Conservation (phyloP, 2,888 invertebrate species). For the Protula sp. region DNA sequence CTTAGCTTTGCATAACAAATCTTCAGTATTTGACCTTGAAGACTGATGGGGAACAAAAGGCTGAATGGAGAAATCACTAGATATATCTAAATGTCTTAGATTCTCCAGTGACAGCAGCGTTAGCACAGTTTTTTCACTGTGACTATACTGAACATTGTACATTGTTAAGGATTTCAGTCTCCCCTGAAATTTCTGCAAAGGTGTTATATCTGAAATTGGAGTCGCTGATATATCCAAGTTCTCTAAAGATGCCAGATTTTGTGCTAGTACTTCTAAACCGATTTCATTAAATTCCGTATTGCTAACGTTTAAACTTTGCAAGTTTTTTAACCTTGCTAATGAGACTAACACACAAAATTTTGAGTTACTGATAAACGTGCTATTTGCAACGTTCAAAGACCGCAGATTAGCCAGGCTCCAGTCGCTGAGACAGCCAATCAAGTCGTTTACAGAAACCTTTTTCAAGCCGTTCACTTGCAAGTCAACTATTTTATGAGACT, state of each 20-base stretch:
- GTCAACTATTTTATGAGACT: constrained; percentile 62
- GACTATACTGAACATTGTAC: constrained; percentile 58
- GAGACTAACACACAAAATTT: constrained; percentile 62
- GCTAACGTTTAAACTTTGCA: constrained; percentile 62
- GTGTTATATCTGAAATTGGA: constrained; percentile 61
- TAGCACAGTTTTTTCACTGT: constrained; percentile 53
- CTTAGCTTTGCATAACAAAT: constrained; percentile 39
- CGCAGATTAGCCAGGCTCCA: constrained; percentile 64
- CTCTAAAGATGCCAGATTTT: constrained; percentile 63
- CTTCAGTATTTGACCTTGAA: constrained; percentile 33
- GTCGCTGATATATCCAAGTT: constrained; percentile 66
- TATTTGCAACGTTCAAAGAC: constrained; percentile 62
- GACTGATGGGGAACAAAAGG: constrained; percentile 52
- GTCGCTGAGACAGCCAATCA: constrained; percentile 64
- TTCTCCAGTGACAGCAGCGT: constrained; percentile 58
- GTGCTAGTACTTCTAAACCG: constrained; percentile 63
- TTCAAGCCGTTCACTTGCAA: constrained; percentile 61
- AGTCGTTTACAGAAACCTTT: constrained; percentile 61
- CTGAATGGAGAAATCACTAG: constrained; percentile 56
- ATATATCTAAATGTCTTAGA: constrained; percentile 60
- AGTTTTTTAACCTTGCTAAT: constrained; percentile 61
- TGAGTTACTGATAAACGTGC: constrained; percentile 62
- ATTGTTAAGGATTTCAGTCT: constrained; percentile 61
- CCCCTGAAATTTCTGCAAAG: constrained; percentile 59
- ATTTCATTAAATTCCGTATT: constrained; percentile 66